Evolutionary conservation across 2,888 invertebrate species (phyloP), one percentile per base, ranked within the genome.

Genomic region (Muschampia plurimacula): DNA sequence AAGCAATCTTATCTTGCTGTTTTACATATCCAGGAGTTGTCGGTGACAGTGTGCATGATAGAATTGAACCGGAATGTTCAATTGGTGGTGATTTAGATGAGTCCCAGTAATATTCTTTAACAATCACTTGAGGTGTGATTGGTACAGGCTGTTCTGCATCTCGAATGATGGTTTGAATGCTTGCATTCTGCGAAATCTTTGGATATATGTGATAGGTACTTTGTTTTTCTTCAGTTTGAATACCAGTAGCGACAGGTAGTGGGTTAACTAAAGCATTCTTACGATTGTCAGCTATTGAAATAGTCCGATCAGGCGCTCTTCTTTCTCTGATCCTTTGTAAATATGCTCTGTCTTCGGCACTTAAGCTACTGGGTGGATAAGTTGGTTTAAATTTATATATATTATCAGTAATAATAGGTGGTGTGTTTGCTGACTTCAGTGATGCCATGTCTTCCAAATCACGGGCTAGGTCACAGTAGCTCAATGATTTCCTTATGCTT

Each of bases 51-150:
- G 36, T 52, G 5, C 49, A 22, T 8, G 64, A 62, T 52, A 66
- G 4, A 52, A 52, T 67, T 28, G 71, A 72, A 7, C 62, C 52
- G 1, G 67, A 67, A 8, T 32, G 36, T 55, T 62, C 55, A 28
- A 72, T 63, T n/a, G 72, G 39, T 4, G 72, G 63, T 1, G 67
- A 72, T 46, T 28, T 41, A 39, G n/a, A 12, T 10, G 83, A 78
- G 67, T 85, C 81, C 87, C 86, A 87, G 36, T 81, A 77, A 69
- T 84, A 85, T 74, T 89, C 85, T 67, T 86, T 87, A 6, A 88
- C 76, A 3, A 83, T 75, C 0, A 85, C 75, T 74, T 83, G 80
- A 6, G 86, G 84, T 0, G 79, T 72, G 4, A 77, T 39, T 55
- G 67, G 55, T 44, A 5, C 13, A 0, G 55, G 57, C 32, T 44